These are phyloP conservation scores for Pangasius macronema DNA, from an alignment of 2,797 vertebrate species.

Conservation along the genomic window DNA sequence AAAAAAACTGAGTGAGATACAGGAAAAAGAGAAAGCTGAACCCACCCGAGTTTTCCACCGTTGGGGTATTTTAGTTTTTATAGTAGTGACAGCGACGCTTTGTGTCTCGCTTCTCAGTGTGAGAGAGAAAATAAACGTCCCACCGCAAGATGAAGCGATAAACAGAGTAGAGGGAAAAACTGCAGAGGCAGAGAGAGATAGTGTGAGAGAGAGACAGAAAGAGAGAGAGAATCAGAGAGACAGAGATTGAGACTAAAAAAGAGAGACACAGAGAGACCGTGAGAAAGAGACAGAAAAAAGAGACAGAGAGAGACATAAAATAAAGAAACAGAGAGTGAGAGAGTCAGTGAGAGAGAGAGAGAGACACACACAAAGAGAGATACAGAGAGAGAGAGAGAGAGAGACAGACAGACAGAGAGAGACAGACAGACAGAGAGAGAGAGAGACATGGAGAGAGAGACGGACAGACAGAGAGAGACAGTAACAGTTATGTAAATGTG, in stretches of 20 bases:
- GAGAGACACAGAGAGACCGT: neutral
- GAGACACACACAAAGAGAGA: neutral
- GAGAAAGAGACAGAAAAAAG: neutral
- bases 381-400: neutral
- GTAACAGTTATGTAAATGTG: neutral
- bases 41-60: conserved; percentile 68
- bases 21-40: conserved; percentile 46
- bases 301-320: neutral
- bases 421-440: neutral
- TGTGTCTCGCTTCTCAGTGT: conserved; percentile 62
- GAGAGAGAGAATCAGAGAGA: neutral
- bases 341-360: neutral
- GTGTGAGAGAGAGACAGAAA: conserved; percentile 1
- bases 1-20: conserved; percentile 50
- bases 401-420: neutral
- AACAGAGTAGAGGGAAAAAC: conserved; percentile 11
- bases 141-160: conserved; percentile 44
- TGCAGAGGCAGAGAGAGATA: neutral
- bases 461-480: neutral
- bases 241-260: neutral
- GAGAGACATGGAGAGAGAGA: neutral
- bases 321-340: neutral
- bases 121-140: conserved; percentile 48
- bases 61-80: conserved; percentile 51
- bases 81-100: conserved; percentile 58